A percentile compares a stretch with the other conserved stretches of the same genome.
These are phyloP conservation scores for Silurus lanzhouensis DNA, from an alignment of 2,797 vertebrate genomes.

Conservation along the genomic window DNA sequence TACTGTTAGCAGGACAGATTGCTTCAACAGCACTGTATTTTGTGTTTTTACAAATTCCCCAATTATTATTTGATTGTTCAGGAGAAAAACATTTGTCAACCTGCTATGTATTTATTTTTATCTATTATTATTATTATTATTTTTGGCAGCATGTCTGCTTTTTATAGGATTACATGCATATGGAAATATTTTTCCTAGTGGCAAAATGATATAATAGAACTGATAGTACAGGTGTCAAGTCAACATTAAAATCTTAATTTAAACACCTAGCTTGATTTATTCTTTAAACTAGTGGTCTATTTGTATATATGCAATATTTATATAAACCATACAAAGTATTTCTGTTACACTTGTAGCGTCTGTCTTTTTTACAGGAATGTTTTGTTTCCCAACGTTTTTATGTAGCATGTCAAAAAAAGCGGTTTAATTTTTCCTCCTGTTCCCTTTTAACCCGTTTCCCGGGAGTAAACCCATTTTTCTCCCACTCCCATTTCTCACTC, in stretches of 20 bases:
- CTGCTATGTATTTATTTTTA: background rate
- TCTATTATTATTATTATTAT: too few relatives aligned
- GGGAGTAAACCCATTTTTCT: slow-evolving; percentile 25
- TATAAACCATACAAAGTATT: background rate
- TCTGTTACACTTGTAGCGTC: too few relatives aligned
- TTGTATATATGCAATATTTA: too few relatives aligned
- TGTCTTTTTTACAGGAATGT: background rate
- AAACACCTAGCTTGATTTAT: too few relatives aligned
- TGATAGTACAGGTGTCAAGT: too few relatives aligned
- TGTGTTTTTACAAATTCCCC: background rate
- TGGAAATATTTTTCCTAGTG: too few relatives aligned
- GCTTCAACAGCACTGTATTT: background rate
- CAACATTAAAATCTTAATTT: too few relatives aligned
- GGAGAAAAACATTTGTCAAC: background rate
- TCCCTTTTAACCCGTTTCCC: background rate
- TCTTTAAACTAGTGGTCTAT: too few relatives aligned
- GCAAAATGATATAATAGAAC: too few relatives aligned
- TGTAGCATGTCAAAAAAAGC: slow-evolving; percentile 10
- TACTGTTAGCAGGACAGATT: background rate
- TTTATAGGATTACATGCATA: too few relatives aligned
- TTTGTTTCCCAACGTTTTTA: slow-evolving; percentile 27
- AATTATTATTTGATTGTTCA: background rate
- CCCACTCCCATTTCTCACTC: slow-evolving; percentile 7
- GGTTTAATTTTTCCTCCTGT: background rate
- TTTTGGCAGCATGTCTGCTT: too few relatives aligned